Evolutionary conservation across 2,888 invertebrate species (phyloP).

Genomic region (Gymnocheta viridis): DNA sequence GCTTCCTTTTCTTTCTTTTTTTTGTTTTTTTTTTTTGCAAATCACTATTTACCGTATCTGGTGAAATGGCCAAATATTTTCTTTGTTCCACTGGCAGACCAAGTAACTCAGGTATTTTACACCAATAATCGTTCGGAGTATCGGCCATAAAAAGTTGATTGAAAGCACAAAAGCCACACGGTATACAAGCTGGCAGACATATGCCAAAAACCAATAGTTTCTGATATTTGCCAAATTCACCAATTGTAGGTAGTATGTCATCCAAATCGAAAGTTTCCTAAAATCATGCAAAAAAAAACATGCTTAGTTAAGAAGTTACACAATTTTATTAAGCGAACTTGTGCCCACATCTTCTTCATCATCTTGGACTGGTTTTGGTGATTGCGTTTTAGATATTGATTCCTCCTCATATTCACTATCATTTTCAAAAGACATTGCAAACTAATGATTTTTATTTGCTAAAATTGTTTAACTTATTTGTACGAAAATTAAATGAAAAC

Average conservation of each 20-base stretch:
- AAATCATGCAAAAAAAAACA: slow-evolving; percentile 1
- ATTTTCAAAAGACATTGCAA: slow-evolving; percentile 62
- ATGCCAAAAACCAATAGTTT: slow-evolving; percentile 92
- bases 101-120: slow-evolving; percentile 87
- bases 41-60: slow-evolving; percentile 82
- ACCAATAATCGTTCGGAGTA: slow-evolving; percentile 93
- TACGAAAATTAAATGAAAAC: slow-evolving; percentile 52
- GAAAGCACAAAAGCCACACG: slow-evolving; percentile 95
- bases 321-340: neutral
- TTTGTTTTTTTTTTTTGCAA: slow-evolving; percentile 21
- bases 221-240: slow-evolving; percentile 95
- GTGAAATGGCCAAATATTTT: slow-evolving; percentile 87
- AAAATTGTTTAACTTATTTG: slow-evolving; percentile 58
- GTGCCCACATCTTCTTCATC: slow-evolving; percentile 59
- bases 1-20: slow-evolving; percentile 66
- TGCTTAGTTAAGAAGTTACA: neutral
- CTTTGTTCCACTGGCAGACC: slow-evolving; percentile 84
- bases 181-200: slow-evolving; percentile 93
- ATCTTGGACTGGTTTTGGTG: slow-evolving; percentile 26
- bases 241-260: slow-evolving; percentile 91
- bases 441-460: slow-evolving; percentile 10
- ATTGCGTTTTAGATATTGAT: slow-evolving; percentile 41
- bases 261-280: slow-evolving; percentile 88
- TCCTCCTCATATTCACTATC: slow-evolving; percentile 65
- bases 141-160: slow-evolving; percentile 97